Evolutionary conservation across 2,113 vertebrate genomes (phyloP).

Genomic region (Ochotona curzoniae): DNA sequence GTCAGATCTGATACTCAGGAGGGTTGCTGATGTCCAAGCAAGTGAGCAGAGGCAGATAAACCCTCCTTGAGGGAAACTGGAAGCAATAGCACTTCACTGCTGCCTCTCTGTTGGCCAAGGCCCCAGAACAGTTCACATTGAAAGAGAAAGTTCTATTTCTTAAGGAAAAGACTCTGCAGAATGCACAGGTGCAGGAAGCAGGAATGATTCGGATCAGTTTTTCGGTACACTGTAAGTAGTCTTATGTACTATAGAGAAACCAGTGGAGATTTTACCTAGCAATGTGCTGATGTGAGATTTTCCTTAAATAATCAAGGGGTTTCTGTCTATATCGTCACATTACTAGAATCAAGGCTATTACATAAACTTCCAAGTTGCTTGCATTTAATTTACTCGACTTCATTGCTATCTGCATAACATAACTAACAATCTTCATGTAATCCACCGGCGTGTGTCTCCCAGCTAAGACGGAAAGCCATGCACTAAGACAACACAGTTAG

Average conservation of each 20-base stretch:
- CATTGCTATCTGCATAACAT: not conserved
- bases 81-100: not conserved
- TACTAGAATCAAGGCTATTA: not conserved
- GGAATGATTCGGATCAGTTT: not conserved
- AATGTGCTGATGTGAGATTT: constrained; percentile 5
- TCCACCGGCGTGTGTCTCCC: not conserved
- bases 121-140: not conserved
- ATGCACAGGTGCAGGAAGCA: not conserved
- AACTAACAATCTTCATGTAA: not conserved
- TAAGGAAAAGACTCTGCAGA: not conserved
- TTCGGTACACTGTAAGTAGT: not conserved
- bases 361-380: not conserved
- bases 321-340: not conserved
- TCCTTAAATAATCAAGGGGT: not conserved
- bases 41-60: not conserved
- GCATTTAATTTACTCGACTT: not conserved
- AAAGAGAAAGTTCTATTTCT: not conserved
- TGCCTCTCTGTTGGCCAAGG: not conserved
- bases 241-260: not conserved
- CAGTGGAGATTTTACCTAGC: not conserved
- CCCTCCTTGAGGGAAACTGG: not conserved
- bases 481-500: not conserved
- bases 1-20: not conserved
- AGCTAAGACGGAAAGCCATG: not conserved
- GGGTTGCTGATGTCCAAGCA: not conserved